Evolutionary conservation across 1,140 invertebrate species (phyloP), one percentile per base, ranked within the genome.

Genomic region (Linepithema humile): DNA sequence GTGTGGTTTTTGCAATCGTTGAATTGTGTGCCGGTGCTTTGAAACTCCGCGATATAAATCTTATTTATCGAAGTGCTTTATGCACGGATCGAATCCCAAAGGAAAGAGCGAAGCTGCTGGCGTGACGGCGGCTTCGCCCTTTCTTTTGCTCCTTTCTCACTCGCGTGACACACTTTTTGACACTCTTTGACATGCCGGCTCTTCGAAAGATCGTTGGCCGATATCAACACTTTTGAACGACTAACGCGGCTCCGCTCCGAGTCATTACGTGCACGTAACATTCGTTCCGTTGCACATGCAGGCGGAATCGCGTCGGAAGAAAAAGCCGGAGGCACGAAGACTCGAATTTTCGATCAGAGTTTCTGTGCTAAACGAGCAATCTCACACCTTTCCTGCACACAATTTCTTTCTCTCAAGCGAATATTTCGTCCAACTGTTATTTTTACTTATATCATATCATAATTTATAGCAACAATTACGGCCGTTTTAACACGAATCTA

Each of bases 161-260:
- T 89, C 80, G 87, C 87, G 84, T 89, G 88, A 88, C 87, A 89
- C 73, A 88, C 59, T 88, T 89, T 89, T 88, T 73, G 80, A 72
- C 87, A 53, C 60, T 78, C 80, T 88, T 88, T 82, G 86, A 85
- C 86, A 77, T 65, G 50, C 38, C 48, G 60, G 73, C 87, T 85
- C 88, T 86, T 83, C 80, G 70, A 74, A 70, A 88, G 87, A 89
- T 89, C 73, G 45, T 64, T 60, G 45, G 55, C 67, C 75, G 88
- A 89, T 89, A 89, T 85, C 86, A 82, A 83, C 87, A 82, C 87
- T 87, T 73, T 64, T 64, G 35, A 69, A 12, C 50, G 45, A n/a
- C 38, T 65, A 20, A 70, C 45, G 75, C 57, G 48, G 23, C 3
- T 35, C 5, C 35, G 35, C 35, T 38, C 20, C 38, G 45, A 60